phyloP scores from a whole-genome alignment of 2,797 vertebrate genomes.

The Tapera naevia region DNA sequence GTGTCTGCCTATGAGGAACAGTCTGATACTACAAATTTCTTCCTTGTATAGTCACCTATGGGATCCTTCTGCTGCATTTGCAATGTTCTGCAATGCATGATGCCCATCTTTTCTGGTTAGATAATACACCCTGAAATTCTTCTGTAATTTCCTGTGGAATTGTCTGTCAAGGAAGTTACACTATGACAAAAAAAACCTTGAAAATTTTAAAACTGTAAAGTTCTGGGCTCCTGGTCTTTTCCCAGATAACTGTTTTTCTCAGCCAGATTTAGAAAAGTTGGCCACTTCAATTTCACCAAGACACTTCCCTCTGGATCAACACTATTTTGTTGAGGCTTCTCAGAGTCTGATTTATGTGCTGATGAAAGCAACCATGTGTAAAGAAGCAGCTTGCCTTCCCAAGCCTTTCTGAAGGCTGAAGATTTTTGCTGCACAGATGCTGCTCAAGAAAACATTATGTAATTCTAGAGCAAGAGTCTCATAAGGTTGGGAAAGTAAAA shows the following conservation, averaged over 20 bases:
- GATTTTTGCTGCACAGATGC: conserved; percentile 31
- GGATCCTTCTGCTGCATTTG: background rate
- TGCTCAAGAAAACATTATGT: background rate
- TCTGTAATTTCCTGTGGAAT: background rate
- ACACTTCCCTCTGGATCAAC: background rate
- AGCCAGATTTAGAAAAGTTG: background rate
- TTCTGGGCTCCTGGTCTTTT: background rate
- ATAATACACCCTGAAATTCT: background rate
- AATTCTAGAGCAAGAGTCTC: background rate
- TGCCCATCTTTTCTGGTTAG: background rate
- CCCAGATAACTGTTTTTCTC: background rate
- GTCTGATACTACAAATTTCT: background rate
- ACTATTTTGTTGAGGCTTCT: background rate
- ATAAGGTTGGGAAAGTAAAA: background rate
- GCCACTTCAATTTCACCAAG: accelerated
- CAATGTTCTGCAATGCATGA: background rate
- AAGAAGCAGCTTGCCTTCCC: conserved; percentile 28
- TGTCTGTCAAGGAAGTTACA: background rate
- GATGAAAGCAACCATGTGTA: conserved; percentile 37
- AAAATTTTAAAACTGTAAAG: background rate
- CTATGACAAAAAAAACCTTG: background rate
- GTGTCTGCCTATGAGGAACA: background rate
- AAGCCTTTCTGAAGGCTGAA: background rate
- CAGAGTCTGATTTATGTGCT: conserved; percentile 14
- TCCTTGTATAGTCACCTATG: background rate